A percentile compares a stretch with the other conserved stretches of the same genome.
phyloP scores from a whole-genome alignment of 2,113 vertebrate genomes.

The Melanotaenia duboulayi region DNA sequence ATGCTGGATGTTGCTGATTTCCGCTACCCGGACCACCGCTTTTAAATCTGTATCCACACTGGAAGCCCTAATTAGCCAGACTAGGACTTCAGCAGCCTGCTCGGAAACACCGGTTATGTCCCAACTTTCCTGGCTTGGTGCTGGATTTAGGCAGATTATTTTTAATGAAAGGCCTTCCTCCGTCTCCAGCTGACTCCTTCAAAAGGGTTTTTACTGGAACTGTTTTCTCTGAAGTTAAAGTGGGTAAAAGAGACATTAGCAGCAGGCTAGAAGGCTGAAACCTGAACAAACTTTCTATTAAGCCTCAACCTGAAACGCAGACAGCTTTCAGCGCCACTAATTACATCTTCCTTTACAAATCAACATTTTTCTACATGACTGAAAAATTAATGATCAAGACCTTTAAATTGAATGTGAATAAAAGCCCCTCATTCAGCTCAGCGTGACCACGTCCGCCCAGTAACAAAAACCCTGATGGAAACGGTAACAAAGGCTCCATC shows the following conservation, averaged over 20 bases:
- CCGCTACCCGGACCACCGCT: too few species aligned
- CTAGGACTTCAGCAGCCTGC: too few species aligned
- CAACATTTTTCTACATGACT: not conserved
- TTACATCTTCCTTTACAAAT: not conserved
- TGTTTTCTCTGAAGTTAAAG: too few species aligned
- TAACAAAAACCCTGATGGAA: slow-evolving; percentile 5
- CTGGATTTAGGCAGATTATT: too few species aligned
- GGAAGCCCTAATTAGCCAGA: too few species aligned
- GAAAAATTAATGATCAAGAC: not conserved
- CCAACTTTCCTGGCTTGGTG: too few species aligned
- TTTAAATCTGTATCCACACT: too few species aligned
- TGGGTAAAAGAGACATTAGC: not conserved
- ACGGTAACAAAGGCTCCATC: not conserved
- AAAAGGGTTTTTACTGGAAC: too few species aligned
- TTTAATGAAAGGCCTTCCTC: too few species aligned
- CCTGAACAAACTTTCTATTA: not conserved
- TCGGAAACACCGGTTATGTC: too few species aligned
- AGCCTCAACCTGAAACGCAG: not conserved
- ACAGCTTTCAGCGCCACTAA: not conserved
- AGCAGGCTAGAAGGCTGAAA: not conserved
- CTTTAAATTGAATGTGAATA: slow-evolving; percentile 8
- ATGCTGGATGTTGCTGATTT: too few species aligned
- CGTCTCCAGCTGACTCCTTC: too few species aligned
- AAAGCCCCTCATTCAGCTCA: not conserved
- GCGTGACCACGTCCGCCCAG: not conserved